Conservation (phyloP, 35 echinoderm and acorn worm genomes). For the Chiridota heheva region DNA sequence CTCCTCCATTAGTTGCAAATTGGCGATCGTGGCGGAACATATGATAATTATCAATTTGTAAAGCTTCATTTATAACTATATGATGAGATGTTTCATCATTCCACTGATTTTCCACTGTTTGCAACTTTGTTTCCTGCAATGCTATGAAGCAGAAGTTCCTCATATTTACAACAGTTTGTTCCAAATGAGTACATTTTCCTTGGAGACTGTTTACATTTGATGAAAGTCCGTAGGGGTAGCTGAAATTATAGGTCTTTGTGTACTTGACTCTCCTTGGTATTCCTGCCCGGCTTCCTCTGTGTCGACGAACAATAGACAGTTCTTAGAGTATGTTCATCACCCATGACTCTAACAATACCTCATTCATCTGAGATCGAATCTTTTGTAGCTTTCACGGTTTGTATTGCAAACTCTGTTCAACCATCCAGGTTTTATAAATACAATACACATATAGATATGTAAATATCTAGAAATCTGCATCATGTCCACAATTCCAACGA, state of each 20-base stretch:
- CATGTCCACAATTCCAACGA: neutral
- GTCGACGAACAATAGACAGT: neutral
- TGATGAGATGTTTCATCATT: constrained; percentile 22
- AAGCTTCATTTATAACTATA: constrained; percentile 17
- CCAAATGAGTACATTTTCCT: constrained; percentile 10
- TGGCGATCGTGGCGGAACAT: constrained; percentile 23
- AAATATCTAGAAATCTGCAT: neutral
- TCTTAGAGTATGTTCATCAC: constrained; percentile 13
- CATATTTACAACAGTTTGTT: neutral
- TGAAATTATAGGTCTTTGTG: constrained; percentile 12
- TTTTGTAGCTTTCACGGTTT: neutral
- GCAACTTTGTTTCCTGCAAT: constrained; percentile 17
- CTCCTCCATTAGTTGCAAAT: constrained; percentile 17
- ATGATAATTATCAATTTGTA: constrained; percentile 5
- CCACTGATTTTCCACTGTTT: neutral
- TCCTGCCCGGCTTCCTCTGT: constrained; percentile 12
- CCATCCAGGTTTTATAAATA: neutral
- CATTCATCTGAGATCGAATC: neutral
- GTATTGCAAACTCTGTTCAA: neutral
- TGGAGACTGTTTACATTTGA: constrained; percentile 22
- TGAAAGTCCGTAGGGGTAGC: constrained; percentile 5
- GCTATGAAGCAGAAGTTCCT: constrained; percentile 12
- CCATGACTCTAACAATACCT: neutral
- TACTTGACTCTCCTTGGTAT: constrained; percentile 1
- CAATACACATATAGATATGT: neutral